phyloP scores from a whole-genome alignment of 2,888 invertebrate species.

The Sepiola atlantica region DNA sequence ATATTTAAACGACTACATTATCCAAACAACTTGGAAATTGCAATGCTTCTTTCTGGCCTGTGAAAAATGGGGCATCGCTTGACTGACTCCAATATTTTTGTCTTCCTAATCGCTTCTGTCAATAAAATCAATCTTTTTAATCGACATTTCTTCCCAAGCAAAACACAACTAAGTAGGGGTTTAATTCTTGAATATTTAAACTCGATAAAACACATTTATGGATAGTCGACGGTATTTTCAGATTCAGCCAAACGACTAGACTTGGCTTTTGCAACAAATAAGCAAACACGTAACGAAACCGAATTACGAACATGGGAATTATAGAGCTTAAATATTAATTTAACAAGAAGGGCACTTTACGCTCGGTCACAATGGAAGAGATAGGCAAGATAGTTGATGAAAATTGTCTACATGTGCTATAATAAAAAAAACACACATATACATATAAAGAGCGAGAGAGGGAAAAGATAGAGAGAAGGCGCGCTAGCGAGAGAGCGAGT shows the following conservation, averaged over 20 bases:
- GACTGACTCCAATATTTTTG: not conserved
- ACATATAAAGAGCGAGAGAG: not conserved
- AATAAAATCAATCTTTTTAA: not conserved
- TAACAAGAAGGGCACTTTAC: not conserved
- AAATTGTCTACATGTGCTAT: not conserved
- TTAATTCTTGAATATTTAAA: not conserved
- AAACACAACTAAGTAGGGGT: not conserved
- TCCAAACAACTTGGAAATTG: not conserved
- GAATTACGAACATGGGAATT: not conserved
- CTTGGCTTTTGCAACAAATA: not conserved
- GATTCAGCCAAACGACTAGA: not conserved
- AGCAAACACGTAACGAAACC: not conserved
- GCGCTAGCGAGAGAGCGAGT: not conserved
- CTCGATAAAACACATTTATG: not conserved
- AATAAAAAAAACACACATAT: no score
- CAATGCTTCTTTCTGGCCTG: not conserved
- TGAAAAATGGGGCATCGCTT: not conserved
- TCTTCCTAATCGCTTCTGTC: not conserved
- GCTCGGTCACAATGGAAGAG: not conserved
- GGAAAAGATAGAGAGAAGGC: not conserved
- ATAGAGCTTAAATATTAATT: not conserved
- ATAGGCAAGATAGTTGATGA: not conserved
- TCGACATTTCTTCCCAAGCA: not conserved
- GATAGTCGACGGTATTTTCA: not conserved
- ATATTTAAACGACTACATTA: not conserved